Conservation (phyloP, 2,113 vertebrate species). For the Thunnus maccoyii region DNA sequence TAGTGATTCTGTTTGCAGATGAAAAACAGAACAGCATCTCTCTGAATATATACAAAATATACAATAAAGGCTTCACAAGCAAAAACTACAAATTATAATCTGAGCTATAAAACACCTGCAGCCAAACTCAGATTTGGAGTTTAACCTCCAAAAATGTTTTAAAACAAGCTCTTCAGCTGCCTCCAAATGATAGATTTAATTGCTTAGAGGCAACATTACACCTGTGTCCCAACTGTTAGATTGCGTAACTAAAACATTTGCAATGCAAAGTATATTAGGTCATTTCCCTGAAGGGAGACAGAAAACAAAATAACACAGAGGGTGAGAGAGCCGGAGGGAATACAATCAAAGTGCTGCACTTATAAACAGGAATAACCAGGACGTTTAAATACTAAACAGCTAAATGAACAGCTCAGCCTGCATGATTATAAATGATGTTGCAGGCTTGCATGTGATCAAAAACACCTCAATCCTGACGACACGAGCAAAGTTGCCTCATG, state of each 20-base stretch:
- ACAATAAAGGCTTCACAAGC: not conserved
- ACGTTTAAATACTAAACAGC: not conserved
- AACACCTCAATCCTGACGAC: not conserved
- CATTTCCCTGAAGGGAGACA: conserved; percentile 26
- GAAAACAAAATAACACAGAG: not conserved
- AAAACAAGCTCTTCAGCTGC: conserved; percentile 10
- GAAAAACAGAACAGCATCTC: not conserved
- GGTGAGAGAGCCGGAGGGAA: not conserved
- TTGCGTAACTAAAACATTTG: conserved; percentile 71
- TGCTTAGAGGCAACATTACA: conserved; percentile 57
- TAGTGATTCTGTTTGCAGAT: too few species aligned
- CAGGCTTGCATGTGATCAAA: not conserved
- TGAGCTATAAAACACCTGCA: too few species aligned
- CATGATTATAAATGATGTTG: not conserved
- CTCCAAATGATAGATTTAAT: conserved; percentile 32
- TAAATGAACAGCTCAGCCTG: not conserved
- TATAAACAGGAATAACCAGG: not conserved
- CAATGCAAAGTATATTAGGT: conserved; percentile 67
- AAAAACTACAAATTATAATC: not conserved
- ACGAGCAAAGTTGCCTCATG: not conserved
- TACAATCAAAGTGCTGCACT: conserved; percentile 62
- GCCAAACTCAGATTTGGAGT: not conserved
- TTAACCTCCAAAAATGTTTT: not conserved
- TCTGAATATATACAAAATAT: not conserved
- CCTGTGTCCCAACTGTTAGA: conserved; percentile 42